A percentile compares a stretch with the other conserved stretches of the same genome.
phyloP scores from a whole-genome alignment of 2,797 vertebrate genomes.

The Pempheris klunzingeri region DNA sequence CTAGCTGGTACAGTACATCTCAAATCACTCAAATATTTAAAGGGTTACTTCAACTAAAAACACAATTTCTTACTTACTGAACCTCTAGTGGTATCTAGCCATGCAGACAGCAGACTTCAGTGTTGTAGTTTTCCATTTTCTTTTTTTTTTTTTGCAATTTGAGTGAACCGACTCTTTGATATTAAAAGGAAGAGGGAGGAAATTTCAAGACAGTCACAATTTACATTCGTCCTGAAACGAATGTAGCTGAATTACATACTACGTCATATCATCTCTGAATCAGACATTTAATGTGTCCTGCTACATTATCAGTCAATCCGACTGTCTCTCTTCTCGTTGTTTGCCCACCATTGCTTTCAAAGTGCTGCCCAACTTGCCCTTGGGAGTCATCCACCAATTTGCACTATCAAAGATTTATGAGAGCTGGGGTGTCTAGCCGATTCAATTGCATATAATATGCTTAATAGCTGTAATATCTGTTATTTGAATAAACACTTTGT shows the following conservation, averaged over 20 bases:
- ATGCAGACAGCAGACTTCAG: not conserved
- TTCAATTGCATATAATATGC: constrained; percentile 69
- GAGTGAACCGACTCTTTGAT: not conserved
- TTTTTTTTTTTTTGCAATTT: not conserved
- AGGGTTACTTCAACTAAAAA: not conserved
- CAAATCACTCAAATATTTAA: constrained; percentile 1
- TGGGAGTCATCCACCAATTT: constrained; percentile 60
- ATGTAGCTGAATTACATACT: constrained; percentile 2
- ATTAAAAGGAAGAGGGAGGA: not conserved
- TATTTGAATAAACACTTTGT: constrained; percentile 75
- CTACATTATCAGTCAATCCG: constrained; percentile 33
- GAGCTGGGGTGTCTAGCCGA: constrained; percentile 32
- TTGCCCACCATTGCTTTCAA: constrained; percentile 19
- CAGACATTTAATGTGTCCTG: constrained; percentile 29
- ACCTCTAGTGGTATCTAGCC: not conserved
- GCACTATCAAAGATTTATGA: constrained; percentile 73
- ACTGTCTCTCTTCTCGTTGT: not conserved
- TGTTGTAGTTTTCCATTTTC: not conserved
- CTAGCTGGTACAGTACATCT: not conserved
- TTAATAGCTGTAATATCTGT: constrained; percentile 78
- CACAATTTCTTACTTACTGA: not conserved
- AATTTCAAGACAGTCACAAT: not conserved
- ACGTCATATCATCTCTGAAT: constrained; percentile 4
- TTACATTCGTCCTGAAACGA: constrained; percentile 10
- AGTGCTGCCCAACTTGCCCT: constrained; percentile 56